Evolutionary conservation across 1,140 invertebrate genomes (phyloP).

Genomic region (Elymnias hypermnestra): DNA sequence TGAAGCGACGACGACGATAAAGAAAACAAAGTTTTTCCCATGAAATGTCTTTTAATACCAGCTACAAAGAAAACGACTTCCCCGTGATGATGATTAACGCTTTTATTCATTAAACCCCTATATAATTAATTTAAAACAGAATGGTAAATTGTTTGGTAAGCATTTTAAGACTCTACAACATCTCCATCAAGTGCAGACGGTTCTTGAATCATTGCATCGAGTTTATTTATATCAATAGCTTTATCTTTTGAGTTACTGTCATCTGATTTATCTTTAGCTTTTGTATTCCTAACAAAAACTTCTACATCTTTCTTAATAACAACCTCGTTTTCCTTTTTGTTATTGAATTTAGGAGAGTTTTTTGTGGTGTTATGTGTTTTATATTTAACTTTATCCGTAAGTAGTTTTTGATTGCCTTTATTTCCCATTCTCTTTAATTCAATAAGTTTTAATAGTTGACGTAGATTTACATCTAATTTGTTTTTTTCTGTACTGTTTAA

Average conservation of each 20-base stretch:
- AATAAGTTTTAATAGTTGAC: background rate
- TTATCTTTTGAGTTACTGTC: background rate
- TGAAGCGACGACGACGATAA: too few species aligned
- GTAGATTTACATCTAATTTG: background rate
- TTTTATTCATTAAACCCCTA: too few species aligned
- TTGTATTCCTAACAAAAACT: background rate
- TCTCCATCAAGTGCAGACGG: too few species aligned
- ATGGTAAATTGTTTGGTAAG: too few species aligned
- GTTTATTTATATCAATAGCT: background rate
- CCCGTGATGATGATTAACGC: too few species aligned
- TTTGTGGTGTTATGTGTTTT: background rate
- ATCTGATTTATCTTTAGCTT: background rate
- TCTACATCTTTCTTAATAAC: constrained; percentile 1
- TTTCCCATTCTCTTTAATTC: background rate
- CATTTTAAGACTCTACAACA: too few species aligned
- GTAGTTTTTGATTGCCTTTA: background rate
- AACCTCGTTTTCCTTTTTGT: background rate
- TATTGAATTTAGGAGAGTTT: background rate
- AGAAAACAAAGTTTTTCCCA: too few species aligned
- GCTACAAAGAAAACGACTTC: too few species aligned
- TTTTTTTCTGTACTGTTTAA: background rate
- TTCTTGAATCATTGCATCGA: too few species aligned
- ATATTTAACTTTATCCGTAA: background rate
- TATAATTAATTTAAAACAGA: too few species aligned
- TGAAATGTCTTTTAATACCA: too few species aligned